These are phyloP conservation scores for Flexamia atlantica DNA, from an alignment of 2,888 invertebrate genomes.

Conservation along the genomic window DNA sequence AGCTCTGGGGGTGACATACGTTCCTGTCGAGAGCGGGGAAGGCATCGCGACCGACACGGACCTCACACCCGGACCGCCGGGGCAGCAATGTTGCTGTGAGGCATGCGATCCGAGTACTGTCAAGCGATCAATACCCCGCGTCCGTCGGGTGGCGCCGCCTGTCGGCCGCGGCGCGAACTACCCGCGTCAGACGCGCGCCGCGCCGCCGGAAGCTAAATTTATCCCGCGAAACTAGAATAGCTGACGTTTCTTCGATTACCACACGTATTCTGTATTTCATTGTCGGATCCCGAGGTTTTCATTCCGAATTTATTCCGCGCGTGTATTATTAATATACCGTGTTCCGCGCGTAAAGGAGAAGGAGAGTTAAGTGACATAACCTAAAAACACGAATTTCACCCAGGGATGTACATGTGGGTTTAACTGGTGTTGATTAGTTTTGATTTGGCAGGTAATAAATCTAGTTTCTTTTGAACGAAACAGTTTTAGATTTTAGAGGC, in stretches of 20 bases:
- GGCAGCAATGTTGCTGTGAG: not conserved
- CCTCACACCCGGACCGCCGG: constrained; percentile 12
- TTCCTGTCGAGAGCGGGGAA: not conserved
- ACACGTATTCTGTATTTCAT: constrained; percentile 46
- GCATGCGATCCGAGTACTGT: constrained; percentile 14
- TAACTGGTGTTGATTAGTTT: not conserved
- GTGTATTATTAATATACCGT: not conserved
- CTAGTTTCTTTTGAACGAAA: not conserved
- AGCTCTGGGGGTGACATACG: constrained; percentile 39
- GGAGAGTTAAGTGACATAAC: not conserved
- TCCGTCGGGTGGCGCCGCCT: constrained; percentile 48
- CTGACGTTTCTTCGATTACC: constrained; percentile 30
- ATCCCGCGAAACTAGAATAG: constrained; percentile 54
- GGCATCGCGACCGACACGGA: not conserved
- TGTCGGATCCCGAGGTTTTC: constrained; percentile 28
- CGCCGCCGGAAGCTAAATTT: constrained; percentile 56
- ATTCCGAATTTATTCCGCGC: not conserved
- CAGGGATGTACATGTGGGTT: not conserved
- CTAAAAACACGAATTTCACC: not conserved
- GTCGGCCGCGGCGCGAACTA: constrained; percentile 44
- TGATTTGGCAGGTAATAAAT: not conserved
- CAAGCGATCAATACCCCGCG: constrained; percentile 51
- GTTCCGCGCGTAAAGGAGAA: not conserved
- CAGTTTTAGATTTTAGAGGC: constrained; percentile 10
- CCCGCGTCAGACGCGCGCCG: constrained; percentile 58